Conservation (phyloP, 2,113 vertebrate species). For the Neoarius graeffei region DNA sequence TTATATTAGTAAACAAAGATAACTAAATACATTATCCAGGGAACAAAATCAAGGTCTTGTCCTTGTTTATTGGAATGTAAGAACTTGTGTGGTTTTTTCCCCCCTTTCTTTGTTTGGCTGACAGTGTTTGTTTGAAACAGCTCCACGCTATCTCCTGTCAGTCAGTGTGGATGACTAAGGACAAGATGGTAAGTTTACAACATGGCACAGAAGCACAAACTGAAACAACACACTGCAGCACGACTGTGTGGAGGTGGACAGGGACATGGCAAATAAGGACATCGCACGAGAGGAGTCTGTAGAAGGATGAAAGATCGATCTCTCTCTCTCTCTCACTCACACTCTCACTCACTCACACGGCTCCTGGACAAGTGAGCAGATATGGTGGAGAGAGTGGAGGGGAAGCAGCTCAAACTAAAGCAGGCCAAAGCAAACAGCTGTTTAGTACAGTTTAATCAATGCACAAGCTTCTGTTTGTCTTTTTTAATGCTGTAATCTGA, state of each 20-base stretch:
- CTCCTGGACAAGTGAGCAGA: slow-evolving; percentile 70
- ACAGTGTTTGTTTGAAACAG: slow-evolving; percentile 18
- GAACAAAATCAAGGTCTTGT: not conserved
- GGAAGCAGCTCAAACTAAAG: slow-evolving; percentile 37
- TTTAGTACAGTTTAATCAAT: not conserved
- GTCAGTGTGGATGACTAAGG: slow-evolving; percentile 28
- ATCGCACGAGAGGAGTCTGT: slow-evolving; percentile 25
- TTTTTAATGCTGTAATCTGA: not conserved
- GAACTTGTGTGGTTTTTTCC: not conserved
- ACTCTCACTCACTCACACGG: not conserved
- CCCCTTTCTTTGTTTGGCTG: not conserved
- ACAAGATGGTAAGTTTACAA: slow-evolving; percentile 3
- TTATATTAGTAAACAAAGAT: not conserved
- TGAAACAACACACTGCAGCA: slow-evolving; percentile 29
- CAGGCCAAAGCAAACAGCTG: slow-evolving; percentile 47
- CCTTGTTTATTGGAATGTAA: not conserved
- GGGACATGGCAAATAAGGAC: slow-evolving; percentile 7
- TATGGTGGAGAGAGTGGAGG: slow-evolving; percentile 60
- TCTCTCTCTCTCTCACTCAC: slow-evolving; percentile 20
- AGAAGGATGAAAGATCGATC: slow-evolving; percentile 15
- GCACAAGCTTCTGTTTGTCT: not conserved
- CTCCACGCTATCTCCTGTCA: slow-evolving; percentile 60
- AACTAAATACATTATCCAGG: not conserved
- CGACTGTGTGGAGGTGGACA: slow-evolving; percentile 12
- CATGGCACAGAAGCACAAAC: slow-evolving; percentile 26